Conservation (phyloP, 2,113 vertebrate genomes). For the Pteropus alecto region DNA sequence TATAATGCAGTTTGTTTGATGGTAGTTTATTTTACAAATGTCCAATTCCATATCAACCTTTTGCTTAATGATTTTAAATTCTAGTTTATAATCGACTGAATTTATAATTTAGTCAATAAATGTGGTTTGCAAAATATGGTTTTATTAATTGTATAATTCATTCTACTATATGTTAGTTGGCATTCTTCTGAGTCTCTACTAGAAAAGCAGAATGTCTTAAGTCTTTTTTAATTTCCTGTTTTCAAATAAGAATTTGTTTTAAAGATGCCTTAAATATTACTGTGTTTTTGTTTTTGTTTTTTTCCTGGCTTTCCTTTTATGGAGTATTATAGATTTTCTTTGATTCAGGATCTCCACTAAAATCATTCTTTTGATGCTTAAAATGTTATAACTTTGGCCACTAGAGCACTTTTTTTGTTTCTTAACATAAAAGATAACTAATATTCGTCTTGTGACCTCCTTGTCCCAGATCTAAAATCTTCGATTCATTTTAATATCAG, state of each 20-base stretch:
- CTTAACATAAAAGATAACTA: background rate
- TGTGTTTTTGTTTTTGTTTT: background rate
- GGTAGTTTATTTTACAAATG: background rate
- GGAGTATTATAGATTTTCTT: background rate
- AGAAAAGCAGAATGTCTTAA: background rate
- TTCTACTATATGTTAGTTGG: background rate
- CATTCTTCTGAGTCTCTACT: background rate
- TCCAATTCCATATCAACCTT: background rate
- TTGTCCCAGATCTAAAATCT: background rate
- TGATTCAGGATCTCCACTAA: background rate
- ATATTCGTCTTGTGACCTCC: background rate
- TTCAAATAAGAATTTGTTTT: slow-evolving; percentile 30
- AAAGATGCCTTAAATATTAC: background rate
- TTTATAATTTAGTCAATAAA: no score
- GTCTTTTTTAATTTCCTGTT: background rate
- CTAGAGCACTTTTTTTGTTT: background rate
- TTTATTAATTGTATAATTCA: slow-evolving; percentile 4
- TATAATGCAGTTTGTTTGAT: background rate
- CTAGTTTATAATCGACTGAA: background rate
- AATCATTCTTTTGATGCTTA: background rate
- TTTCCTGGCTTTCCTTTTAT: background rate
- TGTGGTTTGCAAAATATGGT: background rate
- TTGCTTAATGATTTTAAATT: background rate
- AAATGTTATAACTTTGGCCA: background rate
- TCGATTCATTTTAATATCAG: background rate